Conservation (phyloP, 2,113 vertebrate species). For the Pelecanus crispus region DNA sequence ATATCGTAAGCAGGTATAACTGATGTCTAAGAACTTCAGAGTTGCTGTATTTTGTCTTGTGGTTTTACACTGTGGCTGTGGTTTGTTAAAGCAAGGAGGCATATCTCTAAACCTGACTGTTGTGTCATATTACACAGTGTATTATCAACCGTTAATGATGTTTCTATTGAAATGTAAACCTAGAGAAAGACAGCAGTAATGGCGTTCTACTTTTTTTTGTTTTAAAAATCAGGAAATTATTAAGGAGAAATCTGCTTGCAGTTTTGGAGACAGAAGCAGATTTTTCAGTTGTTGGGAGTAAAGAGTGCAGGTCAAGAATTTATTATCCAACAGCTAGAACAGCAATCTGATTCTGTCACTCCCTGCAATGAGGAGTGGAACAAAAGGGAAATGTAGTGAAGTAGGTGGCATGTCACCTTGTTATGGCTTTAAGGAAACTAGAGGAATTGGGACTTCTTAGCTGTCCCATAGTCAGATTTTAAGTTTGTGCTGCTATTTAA, state of each 20-base stretch:
- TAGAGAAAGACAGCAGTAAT: background rate
- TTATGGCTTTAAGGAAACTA: background rate
- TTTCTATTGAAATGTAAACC: background rate
- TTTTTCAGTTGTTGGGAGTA: background rate
- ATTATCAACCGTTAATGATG: background rate
- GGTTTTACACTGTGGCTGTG: background rate
- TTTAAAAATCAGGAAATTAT: background rate
- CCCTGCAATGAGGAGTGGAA: background rate
- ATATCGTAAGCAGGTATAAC: constrained; percentile 88
- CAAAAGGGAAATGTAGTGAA: background rate
- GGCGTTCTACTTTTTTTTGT: background rate
- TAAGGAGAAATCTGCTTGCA: background rate
- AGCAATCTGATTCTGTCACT: background rate
- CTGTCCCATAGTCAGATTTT: background rate
- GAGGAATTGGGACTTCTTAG: background rate
- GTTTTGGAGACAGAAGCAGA: background rate
- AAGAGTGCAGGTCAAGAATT: background rate
- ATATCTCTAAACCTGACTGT: background rate
- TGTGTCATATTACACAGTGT: background rate
- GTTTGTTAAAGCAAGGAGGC: background rate
- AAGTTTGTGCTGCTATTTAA: background rate
- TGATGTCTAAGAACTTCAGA: background rate
- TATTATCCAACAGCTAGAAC: background rate
- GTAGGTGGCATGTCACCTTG: background rate
- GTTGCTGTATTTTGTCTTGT: background rate